phyloP scores from a whole-genome alignment of 2,113 vertebrate species.

The Myrmophylax atrothorax region DNA sequence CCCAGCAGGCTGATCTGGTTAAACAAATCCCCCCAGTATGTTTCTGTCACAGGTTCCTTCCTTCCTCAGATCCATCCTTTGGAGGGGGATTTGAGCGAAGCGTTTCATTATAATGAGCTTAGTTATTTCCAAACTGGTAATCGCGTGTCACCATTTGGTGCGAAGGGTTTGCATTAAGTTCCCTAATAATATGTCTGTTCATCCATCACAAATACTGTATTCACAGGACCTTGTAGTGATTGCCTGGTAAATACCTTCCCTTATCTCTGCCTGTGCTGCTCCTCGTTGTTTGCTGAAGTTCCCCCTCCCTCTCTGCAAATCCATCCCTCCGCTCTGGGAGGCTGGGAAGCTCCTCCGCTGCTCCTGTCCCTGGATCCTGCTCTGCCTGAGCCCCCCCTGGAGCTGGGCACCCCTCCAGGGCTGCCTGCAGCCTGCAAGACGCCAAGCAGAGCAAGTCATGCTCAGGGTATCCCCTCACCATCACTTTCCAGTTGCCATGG shows the following conservation, averaged over 20 bases:
- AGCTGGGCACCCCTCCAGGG: background rate
- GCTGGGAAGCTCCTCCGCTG: background rate
- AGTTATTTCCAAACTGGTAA: background rate
- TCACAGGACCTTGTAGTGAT: background rate
- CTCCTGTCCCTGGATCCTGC: background rate
- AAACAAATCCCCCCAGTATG: slow-evolving; percentile 49
- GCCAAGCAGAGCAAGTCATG: background rate
- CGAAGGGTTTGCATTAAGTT: background rate
- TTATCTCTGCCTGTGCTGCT: background rate
- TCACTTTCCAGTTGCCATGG: fast-evolving
- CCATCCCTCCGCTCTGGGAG: background rate
- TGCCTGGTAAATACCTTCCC: slow-evolving; percentile 40
- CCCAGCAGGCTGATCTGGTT: slow-evolving; percentile 40
- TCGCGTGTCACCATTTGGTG: background rate
- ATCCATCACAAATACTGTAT: slow-evolving; percentile 39
- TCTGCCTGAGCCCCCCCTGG: background rate
- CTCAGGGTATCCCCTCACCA: background rate
- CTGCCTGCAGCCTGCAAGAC: background rate
- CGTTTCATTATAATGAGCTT: background rate
- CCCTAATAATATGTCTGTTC: background rate
- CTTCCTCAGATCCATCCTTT: background rate
- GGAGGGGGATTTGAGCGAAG: slow-evolving; percentile 16
- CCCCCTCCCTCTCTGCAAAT: background rate
- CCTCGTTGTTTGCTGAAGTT: background rate
- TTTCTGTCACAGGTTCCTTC: slow-evolving; percentile 3